phyloP scores from a whole-genome alignment of 1,140 invertebrate species.

The Solen grandis region DNA sequence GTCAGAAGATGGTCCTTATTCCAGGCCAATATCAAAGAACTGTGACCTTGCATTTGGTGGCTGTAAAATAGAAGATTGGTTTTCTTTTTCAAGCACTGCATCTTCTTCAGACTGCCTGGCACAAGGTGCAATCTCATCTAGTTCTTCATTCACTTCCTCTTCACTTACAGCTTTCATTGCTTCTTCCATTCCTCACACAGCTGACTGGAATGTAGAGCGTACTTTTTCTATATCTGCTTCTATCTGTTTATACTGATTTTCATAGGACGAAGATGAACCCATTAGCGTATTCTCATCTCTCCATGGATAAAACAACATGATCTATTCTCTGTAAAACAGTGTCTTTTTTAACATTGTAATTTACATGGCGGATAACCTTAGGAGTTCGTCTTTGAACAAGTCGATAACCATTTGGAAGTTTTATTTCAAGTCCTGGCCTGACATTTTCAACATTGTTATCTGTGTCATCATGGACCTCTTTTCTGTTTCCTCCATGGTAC shows the following conservation, averaged over 20 bases:
- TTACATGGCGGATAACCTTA: too few relatives aligned
- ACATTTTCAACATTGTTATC: not conserved
- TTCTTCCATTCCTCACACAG: not conserved
- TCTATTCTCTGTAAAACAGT: too few relatives aligned
- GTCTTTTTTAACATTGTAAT: slow-evolving; percentile 40
- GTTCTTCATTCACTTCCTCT: slow-evolving; percentile 1
- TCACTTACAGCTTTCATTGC: not conserved
- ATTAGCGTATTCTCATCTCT: slow-evolving; percentile 15
- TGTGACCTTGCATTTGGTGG: not conserved
- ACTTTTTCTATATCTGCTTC: not conserved
- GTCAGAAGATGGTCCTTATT: not conserved
- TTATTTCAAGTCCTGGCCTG: slow-evolving; percentile 10
- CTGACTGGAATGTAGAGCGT: not conserved
- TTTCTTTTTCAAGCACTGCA: not conserved
- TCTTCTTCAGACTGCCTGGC: not conserved
- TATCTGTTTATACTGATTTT: slow-evolving; percentile 1
- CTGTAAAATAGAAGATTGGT: not conserved
- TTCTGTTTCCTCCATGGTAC: not conserved
- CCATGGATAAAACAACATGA: slow-evolving; percentile 52
- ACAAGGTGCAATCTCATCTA: not conserved
- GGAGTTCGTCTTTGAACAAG: slow-evolving; percentile 3
- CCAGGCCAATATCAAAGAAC: slow-evolving; percentile 14
- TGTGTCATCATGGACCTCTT: not conserved
- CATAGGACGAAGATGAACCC: not conserved
- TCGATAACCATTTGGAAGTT: slow-evolving; percentile 29